Evolutionary conservation across 2,888 invertebrate genomes (phyloP).

Genomic region (Unio pictorum): DNA sequence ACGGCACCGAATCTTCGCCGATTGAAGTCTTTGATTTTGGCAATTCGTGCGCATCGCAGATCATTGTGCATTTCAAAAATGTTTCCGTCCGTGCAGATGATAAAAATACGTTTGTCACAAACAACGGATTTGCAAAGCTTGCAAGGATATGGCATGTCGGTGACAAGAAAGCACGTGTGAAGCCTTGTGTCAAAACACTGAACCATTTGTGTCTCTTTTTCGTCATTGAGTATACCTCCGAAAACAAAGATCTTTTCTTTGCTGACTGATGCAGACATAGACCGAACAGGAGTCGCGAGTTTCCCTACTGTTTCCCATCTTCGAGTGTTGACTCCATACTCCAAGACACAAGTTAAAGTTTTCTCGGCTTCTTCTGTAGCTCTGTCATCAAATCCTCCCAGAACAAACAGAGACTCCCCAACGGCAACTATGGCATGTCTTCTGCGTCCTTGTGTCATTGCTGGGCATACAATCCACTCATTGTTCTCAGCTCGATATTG

Average conservation of each 20-base stretch:
- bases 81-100: constrained; percentile 52
- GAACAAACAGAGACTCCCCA: constrained; percentile 45
- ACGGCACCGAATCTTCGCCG: constrained; percentile 46
- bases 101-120: constrained; percentile 44
- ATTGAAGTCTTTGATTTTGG: constrained; percentile 42
- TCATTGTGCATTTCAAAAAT: constrained; percentile 41
- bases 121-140: constrained; percentile 47
- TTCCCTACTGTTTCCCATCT: constrained; percentile 38
- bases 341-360: constrained; percentile 43
- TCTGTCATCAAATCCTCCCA: constrained; percentile 55
- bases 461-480: constrained; percentile 47
- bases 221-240: constrained; percentile 46
- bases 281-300: constrained; percentile 38
- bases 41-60: constrained; percentile 28
- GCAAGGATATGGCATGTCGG: constrained; percentile 43
- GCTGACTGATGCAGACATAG: constrained; percentile 47
- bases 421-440: constrained; percentile 55
- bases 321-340: constrained; percentile 44
- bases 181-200: constrained; percentile 52
- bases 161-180: constrained; percentile 33
- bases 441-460: constrained; percentile 44
- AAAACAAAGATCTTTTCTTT: constrained; percentile 53
- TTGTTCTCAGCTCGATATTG: constrained; percentile 48
- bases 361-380: constrained; percentile 40
- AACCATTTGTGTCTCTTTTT: constrained; percentile 47